These are phyloP conservation scores for Drosophila quasianomalipes DNA, from an alignment of 2,888 invertebrate species.

Conservation along the genomic window DNA sequence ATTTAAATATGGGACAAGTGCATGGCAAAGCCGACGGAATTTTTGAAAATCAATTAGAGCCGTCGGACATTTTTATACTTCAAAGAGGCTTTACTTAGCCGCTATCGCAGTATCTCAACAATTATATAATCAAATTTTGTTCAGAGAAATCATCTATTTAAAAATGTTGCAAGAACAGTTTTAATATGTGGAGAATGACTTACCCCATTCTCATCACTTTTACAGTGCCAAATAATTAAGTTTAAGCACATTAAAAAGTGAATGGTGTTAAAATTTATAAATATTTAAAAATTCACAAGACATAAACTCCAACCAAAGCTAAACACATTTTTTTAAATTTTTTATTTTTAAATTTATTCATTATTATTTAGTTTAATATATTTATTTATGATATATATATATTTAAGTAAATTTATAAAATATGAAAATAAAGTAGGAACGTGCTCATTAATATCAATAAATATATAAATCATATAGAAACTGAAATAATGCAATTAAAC, in stretches of 20 bases:
- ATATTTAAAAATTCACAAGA: not conserved
- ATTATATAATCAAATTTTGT: not conserved
- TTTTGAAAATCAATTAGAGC: not conserved
- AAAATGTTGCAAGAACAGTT: not conserved
- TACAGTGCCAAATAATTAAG: not conserved
- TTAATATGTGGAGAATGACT: not conserved
- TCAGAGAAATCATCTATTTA: not conserved
- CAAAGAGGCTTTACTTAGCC: not conserved
- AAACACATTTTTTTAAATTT: not conserved
- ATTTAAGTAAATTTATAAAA: too few relatives aligned
- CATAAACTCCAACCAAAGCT: not conserved
- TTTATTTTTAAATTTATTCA: not conserved
- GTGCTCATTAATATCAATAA: too few relatives aligned
- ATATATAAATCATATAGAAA: too few relatives aligned
- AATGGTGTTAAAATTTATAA: not conserved
- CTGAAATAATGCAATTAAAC: not conserved
- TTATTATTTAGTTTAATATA: not conserved
- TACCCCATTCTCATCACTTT: not conserved
- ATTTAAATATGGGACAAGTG: not conserved
- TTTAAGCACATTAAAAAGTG: not conserved
- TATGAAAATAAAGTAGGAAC: too few relatives aligned
- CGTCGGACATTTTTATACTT: not conserved
- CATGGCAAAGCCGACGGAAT: slow-evolving; percentile 7
- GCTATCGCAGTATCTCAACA: not conserved
- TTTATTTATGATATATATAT: too few relatives aligned